phyloP scores from a whole-genome alignment of 2,797 vertebrate genomes.

The Cossypha caffra region DNA sequence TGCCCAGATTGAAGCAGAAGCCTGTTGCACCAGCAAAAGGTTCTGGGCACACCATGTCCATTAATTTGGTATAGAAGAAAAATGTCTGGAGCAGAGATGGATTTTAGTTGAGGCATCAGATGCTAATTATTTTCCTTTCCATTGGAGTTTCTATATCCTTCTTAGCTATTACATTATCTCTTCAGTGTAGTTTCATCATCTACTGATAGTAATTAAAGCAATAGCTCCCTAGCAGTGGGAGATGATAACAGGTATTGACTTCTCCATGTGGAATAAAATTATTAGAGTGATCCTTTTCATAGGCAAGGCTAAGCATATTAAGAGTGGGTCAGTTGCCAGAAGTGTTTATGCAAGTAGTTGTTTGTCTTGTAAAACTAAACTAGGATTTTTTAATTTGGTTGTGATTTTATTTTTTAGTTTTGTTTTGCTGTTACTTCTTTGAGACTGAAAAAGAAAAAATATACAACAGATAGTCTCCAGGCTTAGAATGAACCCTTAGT shows the following conservation, averaged over 20 bases:
- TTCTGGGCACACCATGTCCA: not conserved
- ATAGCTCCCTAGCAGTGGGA: not conserved
- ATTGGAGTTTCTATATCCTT: not conserved
- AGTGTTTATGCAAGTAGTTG: not conserved
- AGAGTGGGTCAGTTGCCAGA: not conserved
- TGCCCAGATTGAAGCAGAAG: not conserved
- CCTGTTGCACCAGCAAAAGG: not conserved
- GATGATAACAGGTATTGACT: not conserved
- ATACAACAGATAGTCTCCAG: not conserved
- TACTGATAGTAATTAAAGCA: not conserved
- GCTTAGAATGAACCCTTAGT: not conserved
- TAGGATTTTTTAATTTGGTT: not conserved
- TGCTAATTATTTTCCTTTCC: not conserved
- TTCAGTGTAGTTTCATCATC: not conserved
- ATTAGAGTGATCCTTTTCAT: not conserved
- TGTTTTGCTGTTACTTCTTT: slow-evolving; percentile 21
- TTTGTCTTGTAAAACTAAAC: not conserved
- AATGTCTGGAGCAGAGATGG: not conserved
- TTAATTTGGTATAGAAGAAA: not conserved
- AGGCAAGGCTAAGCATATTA: not conserved
- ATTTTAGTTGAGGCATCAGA: not conserved
- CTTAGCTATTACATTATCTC: not conserved
- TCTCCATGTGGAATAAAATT: not conserved
- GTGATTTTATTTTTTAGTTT: not conserved
- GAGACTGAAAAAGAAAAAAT: not conserved